phyloP scores from a whole-genome alignment of 2,888 invertebrate genomes.

The Deilephila porcellus region DNA sequence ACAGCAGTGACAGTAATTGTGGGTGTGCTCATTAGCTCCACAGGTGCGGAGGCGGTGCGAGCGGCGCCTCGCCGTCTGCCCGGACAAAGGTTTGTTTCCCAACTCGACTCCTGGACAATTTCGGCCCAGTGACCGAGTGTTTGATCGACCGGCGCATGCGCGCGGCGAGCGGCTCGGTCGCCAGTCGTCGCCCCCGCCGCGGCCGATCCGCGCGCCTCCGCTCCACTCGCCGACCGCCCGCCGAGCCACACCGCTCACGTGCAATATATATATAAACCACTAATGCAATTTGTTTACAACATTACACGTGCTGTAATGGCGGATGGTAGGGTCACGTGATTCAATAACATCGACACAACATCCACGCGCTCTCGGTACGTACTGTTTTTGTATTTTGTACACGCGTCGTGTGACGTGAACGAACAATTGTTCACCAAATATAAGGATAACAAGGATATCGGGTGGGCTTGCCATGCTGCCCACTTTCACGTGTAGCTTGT shows the following conservation, averaged over 20 bases:
- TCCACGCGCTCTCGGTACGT: slow-evolving; percentile 25
- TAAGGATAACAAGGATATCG: neutral
- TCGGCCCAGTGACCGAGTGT: slow-evolving; percentile 82
- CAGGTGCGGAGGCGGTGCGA: slow-evolving; percentile 69
- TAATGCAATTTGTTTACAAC: slow-evolving; percentile 48
- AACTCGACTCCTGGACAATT: slow-evolving; percentile 59
- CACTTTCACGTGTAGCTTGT: slow-evolving; percentile 12
- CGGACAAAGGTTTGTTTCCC: slow-evolving; percentile 81
- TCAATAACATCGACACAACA: slow-evolving; percentile 33
- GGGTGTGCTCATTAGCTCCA: slow-evolving; percentile 50
- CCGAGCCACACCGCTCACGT: slow-evolving; percentile 38
- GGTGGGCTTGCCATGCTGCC: slow-evolving; percentile 6
- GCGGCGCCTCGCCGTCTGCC: slow-evolving; percentile 79
- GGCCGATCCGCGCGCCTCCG: slow-evolving; percentile 62
- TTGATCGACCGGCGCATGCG: slow-evolving; percentile 82
- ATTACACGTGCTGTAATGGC: slow-evolving; percentile 54
- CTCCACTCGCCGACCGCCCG: slow-evolving; percentile 31
- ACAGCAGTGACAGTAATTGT: slow-evolving; percentile 23
- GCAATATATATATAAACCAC: slow-evolving; percentile 37
- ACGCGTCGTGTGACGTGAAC: slow-evolving; percentile 21
- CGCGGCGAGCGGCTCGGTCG: slow-evolving; percentile 49
- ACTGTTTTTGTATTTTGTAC: slow-evolving; percentile 14
- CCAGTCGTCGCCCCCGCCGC: slow-evolving; percentile 66
- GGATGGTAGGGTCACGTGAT: slow-evolving; percentile 52
- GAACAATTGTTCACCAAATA: slow-evolving; percentile 12